Percentiles rank a stretch among this genome's conserved stretches.
These are phyloP conservation scores for Catharus bicknelli DNA, from an alignment of 2,113 vertebrate genomes.

Conservation along the genomic window DNA sequence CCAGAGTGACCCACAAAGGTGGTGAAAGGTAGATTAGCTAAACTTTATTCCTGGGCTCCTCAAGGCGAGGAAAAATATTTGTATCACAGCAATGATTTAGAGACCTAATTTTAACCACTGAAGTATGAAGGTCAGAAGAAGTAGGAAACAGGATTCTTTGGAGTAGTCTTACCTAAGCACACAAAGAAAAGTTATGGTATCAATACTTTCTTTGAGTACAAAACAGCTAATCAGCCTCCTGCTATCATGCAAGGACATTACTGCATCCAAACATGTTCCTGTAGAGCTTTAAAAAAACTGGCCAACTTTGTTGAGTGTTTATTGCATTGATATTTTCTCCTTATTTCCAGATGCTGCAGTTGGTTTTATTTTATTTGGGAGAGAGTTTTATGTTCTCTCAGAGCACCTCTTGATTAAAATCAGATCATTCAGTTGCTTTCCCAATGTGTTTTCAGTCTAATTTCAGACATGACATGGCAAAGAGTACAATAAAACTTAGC, in stretches of 20 bases:
- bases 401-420: conserved; percentile 36
- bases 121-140: not conserved
- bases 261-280: not conserved
- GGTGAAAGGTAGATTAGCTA: not conserved
- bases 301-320: not conserved
- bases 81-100: not conserved
- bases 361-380: conserved; percentile 21
- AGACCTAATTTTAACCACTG: not conserved
- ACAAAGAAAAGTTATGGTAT: not conserved
- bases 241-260: not conserved
- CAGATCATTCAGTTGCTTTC: not conserved
- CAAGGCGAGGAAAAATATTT: not conserved
- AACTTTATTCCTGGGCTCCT: not conserved
- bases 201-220: not conserved
- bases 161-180: not conserved
- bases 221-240: conserved; percentile 13
- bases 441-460: conserved; percentile 25
- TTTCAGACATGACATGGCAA: conserved; percentile 21
- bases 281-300: not conserved
- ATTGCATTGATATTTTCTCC: conserved; percentile 31
- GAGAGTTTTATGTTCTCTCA: conserved; percentile 8
- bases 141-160: not conserved
- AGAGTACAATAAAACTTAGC: conserved; percentile 16
- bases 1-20: not conserved
- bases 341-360: conserved; percentile 4